phyloP scores from a whole-genome alignment of 1,140 invertebrate genomes.

The Nylanderia fulva region DNA sequence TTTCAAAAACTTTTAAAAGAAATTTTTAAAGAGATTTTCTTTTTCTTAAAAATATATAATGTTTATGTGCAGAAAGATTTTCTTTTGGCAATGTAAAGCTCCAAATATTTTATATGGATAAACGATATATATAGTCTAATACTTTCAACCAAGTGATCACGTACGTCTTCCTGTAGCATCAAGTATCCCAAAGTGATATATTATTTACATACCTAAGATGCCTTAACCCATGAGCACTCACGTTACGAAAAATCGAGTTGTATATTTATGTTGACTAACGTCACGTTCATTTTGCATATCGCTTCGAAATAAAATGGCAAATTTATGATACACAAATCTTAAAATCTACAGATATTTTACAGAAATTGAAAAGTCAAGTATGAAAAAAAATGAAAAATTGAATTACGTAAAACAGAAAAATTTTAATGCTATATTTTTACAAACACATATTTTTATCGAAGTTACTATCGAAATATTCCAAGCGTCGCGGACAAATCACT shows the following conservation, averaged over 20 bases:
- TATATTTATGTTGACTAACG: neutral
- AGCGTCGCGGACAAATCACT: neutral
- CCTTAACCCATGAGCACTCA: neutral
- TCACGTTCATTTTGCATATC: neutral
- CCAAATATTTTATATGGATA: neutral
- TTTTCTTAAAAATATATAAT: neutral
- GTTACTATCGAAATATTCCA: neutral
- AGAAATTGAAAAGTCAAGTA: neutral
- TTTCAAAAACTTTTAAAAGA: too few relatives aligned
- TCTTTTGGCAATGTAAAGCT: neutral
- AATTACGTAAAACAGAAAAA: neutral
- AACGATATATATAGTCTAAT: neutral
- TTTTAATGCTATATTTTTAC: neutral
- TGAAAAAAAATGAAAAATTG: neutral
- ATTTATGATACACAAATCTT: neutral
- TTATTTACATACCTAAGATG: slow-evolving; percentile 6
- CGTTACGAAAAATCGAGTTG: slow-evolving; percentile 2
- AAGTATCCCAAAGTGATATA: neutral
- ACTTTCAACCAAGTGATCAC: slow-evolving; percentile 1
- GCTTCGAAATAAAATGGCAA: slow-evolving; percentile 12
- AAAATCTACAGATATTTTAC: neutral
- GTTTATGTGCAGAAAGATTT: neutral
- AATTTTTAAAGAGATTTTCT: too few relatives aligned
- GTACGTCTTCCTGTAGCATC: neutral
- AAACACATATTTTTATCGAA: neutral